Base-by-base conservation (phyloP, 2,888 invertebrate species). In the Drosophila mimetica region DNA sequence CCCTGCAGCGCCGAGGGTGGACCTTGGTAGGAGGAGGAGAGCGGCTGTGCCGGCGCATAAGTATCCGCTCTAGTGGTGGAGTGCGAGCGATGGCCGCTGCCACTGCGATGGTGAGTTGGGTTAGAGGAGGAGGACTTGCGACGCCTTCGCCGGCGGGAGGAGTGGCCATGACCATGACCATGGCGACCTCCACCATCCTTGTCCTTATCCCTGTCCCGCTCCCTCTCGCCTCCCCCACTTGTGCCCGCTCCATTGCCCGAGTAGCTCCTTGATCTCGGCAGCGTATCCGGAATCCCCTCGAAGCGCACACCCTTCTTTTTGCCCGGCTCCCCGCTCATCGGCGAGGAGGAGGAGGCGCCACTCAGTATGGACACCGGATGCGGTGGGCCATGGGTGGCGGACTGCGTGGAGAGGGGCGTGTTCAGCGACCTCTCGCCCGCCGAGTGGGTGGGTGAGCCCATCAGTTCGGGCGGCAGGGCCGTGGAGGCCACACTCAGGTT, bases 401-500 rank as follows among this genome's bases (percentile, higher is more conserved):
- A 90, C 50, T 88, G 88, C 6, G 83, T 84, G 25, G 89, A 90
- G 16, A 82, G 83, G n/a, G 90, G 90, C 18, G 90, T 86, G 47
- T 77, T 79, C 2, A 90, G 76, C n/a, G 90, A 90, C 4, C 90
- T 85, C 8, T 90, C 90, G 6, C 90, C 90, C 0, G 82, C 84
- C 0, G 91, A 90, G 51, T 90, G 89, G 0, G 90, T 90, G 2
- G 90, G 90, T 0, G 90, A 90, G 22, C 90, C 88, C 86, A 90
- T 89, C 37, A 91, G 72, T 53, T 90, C 90, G 0, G 90, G 87
- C 3, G 91, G 91, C 69, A 91, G 72, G 36, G 91, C 91, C 1
- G 92, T 91, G 20, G 94, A 94, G 4, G 94, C 93, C 58, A 91
- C 92, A 90, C 93, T 93, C 36, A 93, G 91, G 60, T 92, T 92